phyloP scores from a whole-genome alignment of 2,888 invertebrate species.

The Ophraella communa region DNA sequence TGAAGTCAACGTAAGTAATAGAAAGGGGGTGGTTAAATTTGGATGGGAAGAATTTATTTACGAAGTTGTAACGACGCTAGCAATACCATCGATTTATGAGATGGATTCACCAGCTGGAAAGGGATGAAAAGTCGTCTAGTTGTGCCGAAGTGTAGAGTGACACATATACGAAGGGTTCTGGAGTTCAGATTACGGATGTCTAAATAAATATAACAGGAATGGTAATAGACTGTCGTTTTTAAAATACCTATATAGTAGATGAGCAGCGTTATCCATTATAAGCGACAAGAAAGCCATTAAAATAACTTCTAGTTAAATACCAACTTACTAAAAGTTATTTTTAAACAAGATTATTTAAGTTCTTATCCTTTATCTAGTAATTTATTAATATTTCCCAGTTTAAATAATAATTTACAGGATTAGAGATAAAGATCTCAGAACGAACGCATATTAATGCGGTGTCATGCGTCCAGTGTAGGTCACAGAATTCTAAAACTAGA shows the following conservation, averaged over 20 bases:
- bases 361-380: too few relatives aligned
- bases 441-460: too few relatives aligned
- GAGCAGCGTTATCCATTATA: not conserved
- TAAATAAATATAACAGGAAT: not conserved
- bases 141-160: slow-evolving; percentile 1
- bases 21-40: slow-evolving; percentile 11
- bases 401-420: too few relatives aligned
- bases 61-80: slow-evolving; percentile 20
- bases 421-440: too few relatives aligned
- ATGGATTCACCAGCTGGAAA: slow-evolving; percentile 19
- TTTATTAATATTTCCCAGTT: too few relatives aligned
- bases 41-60: slow-evolving; percentile 17
- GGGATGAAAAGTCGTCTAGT: slow-evolving; percentile 17
- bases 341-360: too few relatives aligned
- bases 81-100: slow-evolving; percentile 13
- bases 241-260: not conserved
- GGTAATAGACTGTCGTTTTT: not conserved
- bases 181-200: not conserved
- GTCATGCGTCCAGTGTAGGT: too few relatives aligned
- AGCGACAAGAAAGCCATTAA: not conserved
- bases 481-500: too few relatives aligned
- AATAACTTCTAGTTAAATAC: too few relatives aligned
- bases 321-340: too few relatives aligned
- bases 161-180: not conserved
- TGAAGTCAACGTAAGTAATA: not conserved